Conservation (phyloP, 2,888 invertebrate species). For the Phrixothrix hirtus region DNA sequence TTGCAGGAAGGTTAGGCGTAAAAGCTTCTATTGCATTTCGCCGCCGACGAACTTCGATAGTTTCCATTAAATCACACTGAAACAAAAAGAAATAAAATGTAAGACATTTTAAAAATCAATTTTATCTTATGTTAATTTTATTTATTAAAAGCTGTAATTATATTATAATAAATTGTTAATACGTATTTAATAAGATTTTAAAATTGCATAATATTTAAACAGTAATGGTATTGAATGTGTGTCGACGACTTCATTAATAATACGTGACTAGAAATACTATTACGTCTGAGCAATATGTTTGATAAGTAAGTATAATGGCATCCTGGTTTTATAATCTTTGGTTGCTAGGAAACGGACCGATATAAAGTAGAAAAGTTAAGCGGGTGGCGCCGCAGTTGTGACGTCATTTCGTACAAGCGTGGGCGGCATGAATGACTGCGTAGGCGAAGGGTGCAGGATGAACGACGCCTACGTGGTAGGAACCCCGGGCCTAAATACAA, state of each 20-base stretch:
- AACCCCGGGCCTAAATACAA: slow-evolving; percentile 42
- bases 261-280: too few relatives aligned
- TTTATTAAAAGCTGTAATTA: too few relatives aligned
- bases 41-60: slow-evolving; percentile 57
- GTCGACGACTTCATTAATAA: too few relatives aligned
- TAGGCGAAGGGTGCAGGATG: slow-evolving; percentile 49
- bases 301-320: too few relatives aligned
- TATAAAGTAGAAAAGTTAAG: slow-evolving; percentile 45
- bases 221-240: too few relatives aligned
- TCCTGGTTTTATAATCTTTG: slow-evolving; percentile 58
- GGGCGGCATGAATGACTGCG: slow-evolving; percentile 51
- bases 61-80: slow-evolving; percentile 61
- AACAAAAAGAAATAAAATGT: slow-evolving; percentile 11
- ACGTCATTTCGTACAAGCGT: slow-evolving; percentile 64
- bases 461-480: slow-evolving; percentile 38
- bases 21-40: slow-evolving; percentile 54
- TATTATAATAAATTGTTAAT: too few relatives aligned
- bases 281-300: slow-evolving; percentile 53
- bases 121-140: too few relatives aligned
- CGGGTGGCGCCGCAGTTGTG: slow-evolving; percentile 58
- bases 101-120: background rate
- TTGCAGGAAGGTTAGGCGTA: slow-evolving; percentile 43
- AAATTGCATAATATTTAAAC: too few relatives aligned
- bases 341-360: slow-evolving; percentile 59
- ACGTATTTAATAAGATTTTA: too few relatives aligned